phyloP scores from a whole-genome alignment of 1,140 invertebrate species.

The Hypsibius dujardini region DNA sequence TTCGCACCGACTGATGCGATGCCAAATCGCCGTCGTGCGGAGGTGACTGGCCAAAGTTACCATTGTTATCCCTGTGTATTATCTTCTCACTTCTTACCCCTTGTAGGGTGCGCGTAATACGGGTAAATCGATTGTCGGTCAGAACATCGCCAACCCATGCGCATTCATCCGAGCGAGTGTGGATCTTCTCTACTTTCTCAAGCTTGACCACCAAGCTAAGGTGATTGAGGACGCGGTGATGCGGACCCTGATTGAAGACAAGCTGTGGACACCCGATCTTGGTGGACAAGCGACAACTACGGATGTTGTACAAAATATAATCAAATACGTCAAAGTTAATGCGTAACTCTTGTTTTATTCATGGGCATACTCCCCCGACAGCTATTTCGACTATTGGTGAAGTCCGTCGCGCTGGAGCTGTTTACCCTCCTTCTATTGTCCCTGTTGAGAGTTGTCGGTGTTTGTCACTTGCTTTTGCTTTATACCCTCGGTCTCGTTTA shows the following conservation, averaged over 20 bases:
- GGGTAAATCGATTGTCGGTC: conserved; percentile 72
- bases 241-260: conserved; percentile 62
- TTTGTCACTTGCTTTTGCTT: too few species aligned
- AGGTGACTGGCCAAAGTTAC: too few species aligned
- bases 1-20: too few species aligned
- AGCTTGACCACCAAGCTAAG: conserved; percentile 57
- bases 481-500: too few species aligned
- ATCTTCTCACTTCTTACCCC: neutral
- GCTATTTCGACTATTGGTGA: too few species aligned
- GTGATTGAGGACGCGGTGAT: conserved; percentile 55
- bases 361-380: too few species aligned
- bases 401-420: too few species aligned
- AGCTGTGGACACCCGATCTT: conserved; percentile 42
- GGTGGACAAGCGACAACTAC: conserved; percentile 42
- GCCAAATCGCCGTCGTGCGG: too few species aligned
- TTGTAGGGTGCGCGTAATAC: conserved; percentile 67
- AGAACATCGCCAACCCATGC: conserved; percentile 91
- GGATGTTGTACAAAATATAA: conserved; percentile 35
- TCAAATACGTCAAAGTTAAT: conserved; percentile 6
- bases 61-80: too few species aligned
- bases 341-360: too few species aligned
- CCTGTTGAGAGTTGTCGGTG: too few species aligned
- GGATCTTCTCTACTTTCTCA: conserved; percentile 77
- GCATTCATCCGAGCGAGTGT: conserved; percentile 80
- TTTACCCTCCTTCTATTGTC: too few species aligned